Percentiles rank a stretch among this genome's conserved stretches.
Conservation (phyloP, 2,113 vertebrate species). For the Tachuris rubrigastra region DNA sequence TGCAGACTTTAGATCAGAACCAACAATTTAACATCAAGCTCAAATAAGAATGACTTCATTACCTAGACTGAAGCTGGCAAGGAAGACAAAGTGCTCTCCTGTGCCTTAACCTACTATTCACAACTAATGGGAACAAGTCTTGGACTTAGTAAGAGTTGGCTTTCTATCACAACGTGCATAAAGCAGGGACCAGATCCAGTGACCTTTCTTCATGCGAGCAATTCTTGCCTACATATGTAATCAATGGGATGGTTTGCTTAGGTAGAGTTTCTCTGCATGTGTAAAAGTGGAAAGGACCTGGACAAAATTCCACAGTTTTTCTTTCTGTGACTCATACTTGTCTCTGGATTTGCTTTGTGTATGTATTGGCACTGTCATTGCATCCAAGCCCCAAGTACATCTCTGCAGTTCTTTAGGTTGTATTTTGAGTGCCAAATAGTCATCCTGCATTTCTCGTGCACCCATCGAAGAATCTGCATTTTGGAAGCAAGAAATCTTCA, state of each 20-base stretch:
- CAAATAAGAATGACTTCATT: conserved; percentile 39
- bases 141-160: not conserved
- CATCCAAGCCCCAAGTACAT: conserved; percentile 24
- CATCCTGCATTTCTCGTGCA: not conserved
- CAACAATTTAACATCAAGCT: not conserved
- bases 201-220: not conserved
- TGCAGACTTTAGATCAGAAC: not conserved
- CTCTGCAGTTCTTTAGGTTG: conserved; percentile 39
- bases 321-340: conserved; percentile 55
- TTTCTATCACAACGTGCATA: not conserved
- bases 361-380: conserved; percentile 41
- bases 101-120: conserved; percentile 17
- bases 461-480: not conserved
- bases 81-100: not conserved
- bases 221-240: conserved; percentile 21
- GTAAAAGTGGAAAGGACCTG: conserved; percentile 24
- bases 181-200: conserved; percentile 14
- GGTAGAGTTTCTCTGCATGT: conserved; percentile 5
- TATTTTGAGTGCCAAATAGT: not conserved
- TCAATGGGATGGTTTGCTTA: conserved; percentile 28
- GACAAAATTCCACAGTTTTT: conserved; percentile 38
- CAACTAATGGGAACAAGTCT: not conserved
- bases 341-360: conserved; percentile 56
- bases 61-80: conserved; percentile 28
- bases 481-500: not conserved